phyloP scores from a whole-genome alignment of 2,888 invertebrate species.

The Macrosiphum euphorbiae region DNA sequence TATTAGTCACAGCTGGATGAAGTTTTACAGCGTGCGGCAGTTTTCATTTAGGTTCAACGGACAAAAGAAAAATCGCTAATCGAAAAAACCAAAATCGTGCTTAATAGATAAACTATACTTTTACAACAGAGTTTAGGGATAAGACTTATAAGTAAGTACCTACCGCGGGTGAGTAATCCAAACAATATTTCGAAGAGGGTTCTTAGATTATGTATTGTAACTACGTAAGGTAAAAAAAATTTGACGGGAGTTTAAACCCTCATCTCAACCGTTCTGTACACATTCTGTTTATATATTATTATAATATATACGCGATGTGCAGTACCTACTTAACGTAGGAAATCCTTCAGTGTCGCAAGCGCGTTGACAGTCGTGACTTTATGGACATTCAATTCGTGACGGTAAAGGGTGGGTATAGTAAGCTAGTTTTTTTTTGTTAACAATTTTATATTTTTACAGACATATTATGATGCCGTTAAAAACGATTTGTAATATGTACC shows the following conservation, averaged over 20 bases:
- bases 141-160: not conserved
- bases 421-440: not conserved
- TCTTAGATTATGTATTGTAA: not conserved
- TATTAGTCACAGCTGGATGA: not conserved
- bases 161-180: not conserved
- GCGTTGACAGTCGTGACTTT: not conserved
- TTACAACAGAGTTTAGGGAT: not conserved
- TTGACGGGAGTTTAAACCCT: not conserved
- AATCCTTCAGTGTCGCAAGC: not conserved
- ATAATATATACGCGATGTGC: not conserved
- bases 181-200: not conserved
- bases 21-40: not conserved
- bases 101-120: not conserved
- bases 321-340: not conserved
- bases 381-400: not conserved
- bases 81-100: not conserved
- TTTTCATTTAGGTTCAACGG: not conserved
- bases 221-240: not conserved
- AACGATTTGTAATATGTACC: not conserved
- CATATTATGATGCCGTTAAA: not conserved
- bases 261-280: not conserved
- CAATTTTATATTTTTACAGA: not conserved
- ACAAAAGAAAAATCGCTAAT: not conserved
- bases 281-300: not conserved
- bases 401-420: not conserved